Conservation (phyloP, 2,888 invertebrate species). For the Prostheceraeus crozeri region DNA sequence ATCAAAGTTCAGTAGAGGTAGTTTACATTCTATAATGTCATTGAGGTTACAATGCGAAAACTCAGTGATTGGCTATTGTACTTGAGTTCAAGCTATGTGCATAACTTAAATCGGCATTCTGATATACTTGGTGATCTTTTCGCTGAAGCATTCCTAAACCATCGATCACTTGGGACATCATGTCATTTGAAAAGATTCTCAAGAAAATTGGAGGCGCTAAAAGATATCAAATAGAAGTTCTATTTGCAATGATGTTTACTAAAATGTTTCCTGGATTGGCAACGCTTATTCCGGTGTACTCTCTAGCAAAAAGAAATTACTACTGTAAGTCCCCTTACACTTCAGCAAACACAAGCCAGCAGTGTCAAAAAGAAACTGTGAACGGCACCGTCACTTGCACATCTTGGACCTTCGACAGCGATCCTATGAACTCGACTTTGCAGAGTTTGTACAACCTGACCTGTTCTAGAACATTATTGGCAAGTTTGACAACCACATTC, state of each 20-base stretch:
- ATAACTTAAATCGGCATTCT: too few species aligned
- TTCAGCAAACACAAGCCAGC: conserved; percentile 7
- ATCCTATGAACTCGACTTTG: neutral
- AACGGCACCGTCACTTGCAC: too few species aligned
- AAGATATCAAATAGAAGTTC: conserved; percentile 5
- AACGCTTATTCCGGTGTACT: conserved; percentile 9
- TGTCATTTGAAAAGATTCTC: conserved; percentile 18
- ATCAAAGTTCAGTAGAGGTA: too few species aligned
- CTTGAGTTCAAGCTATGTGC: too few species aligned
- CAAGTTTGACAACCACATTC: conserved; percentile 43
- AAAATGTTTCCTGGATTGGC: conserved; percentile 28
- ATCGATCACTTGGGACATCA: too few species aligned
- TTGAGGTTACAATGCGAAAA: too few species aligned
- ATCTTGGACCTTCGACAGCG: conserved; percentile 7
- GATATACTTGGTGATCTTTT: too few species aligned
- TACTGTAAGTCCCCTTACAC: conserved; percentile 1
- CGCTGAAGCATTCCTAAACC: too few species aligned
- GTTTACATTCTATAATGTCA: too few species aligned
- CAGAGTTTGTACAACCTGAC: conserved; percentile 41
- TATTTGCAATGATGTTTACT: conserved; percentile 29
- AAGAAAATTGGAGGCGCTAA: conserved; percentile 3
- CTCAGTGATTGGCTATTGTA: too few species aligned
- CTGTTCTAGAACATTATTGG: conserved; percentile 43
- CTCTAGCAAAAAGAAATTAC: conserved; percentile 11
- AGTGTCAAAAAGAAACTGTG: too few species aligned